These are phyloP conservation scores for Pongo abelii DNA, from an alignment of 2,113 vertebrate species.

Conservation along the genomic window DNA sequence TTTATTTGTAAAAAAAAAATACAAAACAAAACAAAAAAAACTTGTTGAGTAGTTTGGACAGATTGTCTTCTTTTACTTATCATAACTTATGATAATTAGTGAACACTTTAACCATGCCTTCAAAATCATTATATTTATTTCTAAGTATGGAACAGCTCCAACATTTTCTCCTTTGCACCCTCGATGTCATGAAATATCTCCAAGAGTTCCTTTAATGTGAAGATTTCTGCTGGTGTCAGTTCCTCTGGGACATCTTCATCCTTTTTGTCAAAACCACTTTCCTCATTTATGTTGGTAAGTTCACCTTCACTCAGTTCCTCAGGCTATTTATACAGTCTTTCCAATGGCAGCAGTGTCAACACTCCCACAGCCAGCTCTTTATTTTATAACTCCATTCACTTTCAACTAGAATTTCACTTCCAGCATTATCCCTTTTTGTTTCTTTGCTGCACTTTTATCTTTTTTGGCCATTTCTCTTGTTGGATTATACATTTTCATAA, in stretches of 20 bases:
- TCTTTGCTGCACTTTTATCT: neutral
- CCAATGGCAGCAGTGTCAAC: neutral
- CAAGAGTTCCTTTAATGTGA: neutral
- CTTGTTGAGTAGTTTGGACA: neutral
- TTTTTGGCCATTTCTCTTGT: neutral
- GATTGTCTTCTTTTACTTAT: neutral
- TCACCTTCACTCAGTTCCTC: neutral
- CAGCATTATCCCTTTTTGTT: neutral
- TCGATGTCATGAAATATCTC: neutral
- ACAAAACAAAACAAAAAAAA: neutral
- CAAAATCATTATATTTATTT: neutral
- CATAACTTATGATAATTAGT: neutral
- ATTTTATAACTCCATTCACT: neutral
- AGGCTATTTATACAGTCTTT: neutral
- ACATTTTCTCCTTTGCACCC: neutral
- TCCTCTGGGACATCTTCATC: neutral
- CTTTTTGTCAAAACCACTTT: neutral
- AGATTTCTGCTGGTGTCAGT: neutral
- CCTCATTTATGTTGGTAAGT: neutral
- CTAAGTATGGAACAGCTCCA: neutral
- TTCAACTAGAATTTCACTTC: neutral
- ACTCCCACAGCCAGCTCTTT: neutral
- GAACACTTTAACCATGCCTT: neutral
- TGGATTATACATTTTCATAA: neutral
- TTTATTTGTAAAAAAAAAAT: neutral